Evolutionary conservation across 1,140 invertebrate genomes (phyloP).

Genomic region (Adoxophyes honmai): DNA sequence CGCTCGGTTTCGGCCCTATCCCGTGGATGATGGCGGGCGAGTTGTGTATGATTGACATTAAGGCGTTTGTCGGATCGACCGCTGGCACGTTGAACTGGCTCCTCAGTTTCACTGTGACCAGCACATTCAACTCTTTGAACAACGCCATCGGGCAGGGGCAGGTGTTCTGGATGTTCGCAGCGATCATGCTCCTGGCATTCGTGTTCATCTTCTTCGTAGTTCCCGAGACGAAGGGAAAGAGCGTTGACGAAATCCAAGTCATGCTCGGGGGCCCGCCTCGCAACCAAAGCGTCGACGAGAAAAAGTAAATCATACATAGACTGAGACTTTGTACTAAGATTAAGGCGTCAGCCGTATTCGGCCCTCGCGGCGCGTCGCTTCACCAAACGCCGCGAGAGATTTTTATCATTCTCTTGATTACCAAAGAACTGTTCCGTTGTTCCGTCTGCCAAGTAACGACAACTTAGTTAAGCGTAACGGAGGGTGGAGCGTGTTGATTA

Average conservation of each 20-base stretch:
- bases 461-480: conserved; percentile 1
- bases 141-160: conserved; percentile 77
- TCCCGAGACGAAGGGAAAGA: conserved; percentile 94
- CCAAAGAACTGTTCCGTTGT: background rate
- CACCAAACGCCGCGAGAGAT: background rate
- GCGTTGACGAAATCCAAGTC: conserved; percentile 88
- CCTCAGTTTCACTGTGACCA: conserved; percentile 89
- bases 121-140: conserved; percentile 83
- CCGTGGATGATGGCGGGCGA: conserved; percentile 90
- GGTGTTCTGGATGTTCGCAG: conserved; percentile 90
- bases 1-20: conserved; percentile 87
- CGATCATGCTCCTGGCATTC: conserved; percentile 82
- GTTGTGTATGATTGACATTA: conserved; percentile 85
- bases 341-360: background rate
- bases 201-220: conserved; percentile 88
- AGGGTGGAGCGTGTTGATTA: background rate
- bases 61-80: conserved; percentile 85
- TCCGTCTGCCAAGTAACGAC: background rate
- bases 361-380: background rate
- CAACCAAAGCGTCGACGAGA: conserved; percentile 37
- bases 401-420: conserved; percentile 4
- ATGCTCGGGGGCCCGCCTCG: conserved; percentile 72
- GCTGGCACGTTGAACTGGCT: conserved; percentile 88
- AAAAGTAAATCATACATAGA: conserved; percentile 58
- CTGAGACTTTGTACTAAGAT: conserved; percentile 32